A percentile compares a stretch with the other conserved stretches of the same genome.
phyloP scores from a whole-genome alignment of 2,797 vertebrate genomes.

The Eulemur albifrons region DNA sequence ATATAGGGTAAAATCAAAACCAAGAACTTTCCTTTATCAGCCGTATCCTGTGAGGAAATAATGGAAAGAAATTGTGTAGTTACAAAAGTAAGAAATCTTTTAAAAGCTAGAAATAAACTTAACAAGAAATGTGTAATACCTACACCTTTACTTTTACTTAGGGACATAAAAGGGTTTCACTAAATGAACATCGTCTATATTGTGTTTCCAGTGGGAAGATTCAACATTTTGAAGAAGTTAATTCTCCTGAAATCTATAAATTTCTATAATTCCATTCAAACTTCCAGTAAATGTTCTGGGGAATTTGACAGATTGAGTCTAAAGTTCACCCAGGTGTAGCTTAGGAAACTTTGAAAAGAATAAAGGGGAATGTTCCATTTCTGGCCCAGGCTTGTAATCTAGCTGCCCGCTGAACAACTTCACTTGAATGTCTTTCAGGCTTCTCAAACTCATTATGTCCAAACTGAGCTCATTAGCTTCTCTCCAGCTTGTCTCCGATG shows the following conservation, averaged over 20 bases:
- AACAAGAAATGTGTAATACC: background rate
- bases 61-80: background rate
- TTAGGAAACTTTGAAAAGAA: background rate
- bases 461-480: background rate
- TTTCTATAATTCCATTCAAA: constrained; percentile 28
- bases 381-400: background rate
- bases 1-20: constrained; percentile 12
- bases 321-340: background rate
- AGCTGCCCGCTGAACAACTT: background rate
- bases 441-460: background rate
- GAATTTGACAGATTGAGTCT: constrained; percentile 30
- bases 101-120: constrained; percentile 32
- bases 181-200: constrained; percentile 3
- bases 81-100: background rate
- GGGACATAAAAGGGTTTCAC: constrained; percentile 24
- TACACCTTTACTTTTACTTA: constrained; percentile 37
- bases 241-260: constrained; percentile 38
- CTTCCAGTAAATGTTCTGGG: constrained; percentile 44
- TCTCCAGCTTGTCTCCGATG: background rate
- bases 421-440: background rate
- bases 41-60: background rate
- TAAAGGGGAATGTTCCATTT: background rate
- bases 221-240: background rate
- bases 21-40: background rate
- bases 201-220: constrained; percentile 11